Percentiles rank a stretch among this genome's conserved stretches.
phyloP scores from a whole-genome alignment of 1,140 invertebrate genomes.

The Cephus cinctus region DNA sequence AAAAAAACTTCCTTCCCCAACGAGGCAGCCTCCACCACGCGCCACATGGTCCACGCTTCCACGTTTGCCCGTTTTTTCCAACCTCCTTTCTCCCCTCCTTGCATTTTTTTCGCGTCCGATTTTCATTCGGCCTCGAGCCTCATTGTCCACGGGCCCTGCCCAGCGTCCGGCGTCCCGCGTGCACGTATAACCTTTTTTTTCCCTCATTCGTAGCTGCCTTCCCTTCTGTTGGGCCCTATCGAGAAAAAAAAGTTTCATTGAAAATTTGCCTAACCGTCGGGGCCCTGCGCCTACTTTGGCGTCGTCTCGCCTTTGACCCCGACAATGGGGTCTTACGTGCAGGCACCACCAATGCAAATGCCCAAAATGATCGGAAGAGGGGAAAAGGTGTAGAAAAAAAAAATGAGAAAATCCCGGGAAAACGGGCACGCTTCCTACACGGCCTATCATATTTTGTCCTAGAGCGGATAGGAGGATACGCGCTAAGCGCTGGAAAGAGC shows the following conservation, averaged over 20 bases:
- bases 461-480: too few relatives aligned
- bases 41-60: conserved; percentile 35
- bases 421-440: too few relatives aligned
- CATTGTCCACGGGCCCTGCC: conserved; percentile 35
- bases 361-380: too few relatives aligned
- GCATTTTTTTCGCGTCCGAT: conserved; percentile 21
- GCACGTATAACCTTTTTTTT: conserved; percentile 6
- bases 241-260: conserved; percentile 30
- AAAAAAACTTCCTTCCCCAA: conserved; percentile 42
- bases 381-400: conserved; percentile 9
- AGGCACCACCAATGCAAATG: too few relatives aligned
- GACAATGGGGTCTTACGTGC: conserved; percentile 14
- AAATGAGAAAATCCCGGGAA: background rate
- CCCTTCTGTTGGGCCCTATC: conserved; percentile 16
- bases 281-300: conserved; percentile 9
- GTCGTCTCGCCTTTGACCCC: background rate
- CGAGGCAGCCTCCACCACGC: conserved; percentile 40
- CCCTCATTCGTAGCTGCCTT: background rate
- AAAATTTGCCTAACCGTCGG: conserved; percentile 50
- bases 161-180: conserved; percentile 37
- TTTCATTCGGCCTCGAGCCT: conserved; percentile 14
- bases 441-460: too few relatives aligned
- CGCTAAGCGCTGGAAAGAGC: too few relatives aligned
- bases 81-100: too few relatives aligned
- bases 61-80: conserved; percentile 35